These are phyloP conservation scores for Stegostoma tigrinum DNA, from an alignment of 2,113 vertebrate genomes.

Conservation along the genomic window DNA sequence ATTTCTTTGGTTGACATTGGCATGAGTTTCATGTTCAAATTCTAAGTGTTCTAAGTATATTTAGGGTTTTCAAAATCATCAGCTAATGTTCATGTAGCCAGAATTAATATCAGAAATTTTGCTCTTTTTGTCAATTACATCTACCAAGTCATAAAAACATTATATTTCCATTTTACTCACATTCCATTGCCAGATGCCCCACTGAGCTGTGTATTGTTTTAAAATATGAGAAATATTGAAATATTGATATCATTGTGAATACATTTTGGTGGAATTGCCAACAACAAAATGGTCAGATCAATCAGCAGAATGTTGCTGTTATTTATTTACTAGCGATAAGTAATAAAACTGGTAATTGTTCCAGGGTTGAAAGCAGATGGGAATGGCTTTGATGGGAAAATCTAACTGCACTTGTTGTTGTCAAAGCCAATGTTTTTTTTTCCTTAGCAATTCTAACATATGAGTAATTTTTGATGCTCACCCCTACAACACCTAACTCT, in stretches of 20 bases:
- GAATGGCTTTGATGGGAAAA: neutral
- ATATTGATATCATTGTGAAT: neutral
- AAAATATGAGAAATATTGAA: neutral
- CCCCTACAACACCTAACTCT: neutral
- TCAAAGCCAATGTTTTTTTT: neutral
- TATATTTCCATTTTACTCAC: constrained; percentile 14
- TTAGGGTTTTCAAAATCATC: neutral
- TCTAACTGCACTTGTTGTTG: neutral
- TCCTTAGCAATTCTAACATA: neutral
- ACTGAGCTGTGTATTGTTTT: constrained; percentile 10
- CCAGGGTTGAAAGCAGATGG: neutral
- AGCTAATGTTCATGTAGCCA: neutral
- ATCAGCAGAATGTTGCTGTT: neutral
- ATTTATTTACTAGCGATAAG: neutral
- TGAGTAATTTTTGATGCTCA: neutral
- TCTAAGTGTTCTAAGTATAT: neutral
- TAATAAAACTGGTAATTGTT: constrained; percentile 19
- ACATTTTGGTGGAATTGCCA: neutral
- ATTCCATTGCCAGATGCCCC: neutral
- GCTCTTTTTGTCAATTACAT: constrained; percentile 1
- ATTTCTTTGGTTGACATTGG: neutral
- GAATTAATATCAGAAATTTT: neutral
- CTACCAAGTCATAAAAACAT: constrained; percentile 15
- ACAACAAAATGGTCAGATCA: constrained; percentile 25
- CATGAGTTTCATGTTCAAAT: neutral